These are phyloP conservation scores for Zosterops borbonicus DNA, from an alignment of 2,113 vertebrate genomes.

Conservation along the genomic window DNA sequence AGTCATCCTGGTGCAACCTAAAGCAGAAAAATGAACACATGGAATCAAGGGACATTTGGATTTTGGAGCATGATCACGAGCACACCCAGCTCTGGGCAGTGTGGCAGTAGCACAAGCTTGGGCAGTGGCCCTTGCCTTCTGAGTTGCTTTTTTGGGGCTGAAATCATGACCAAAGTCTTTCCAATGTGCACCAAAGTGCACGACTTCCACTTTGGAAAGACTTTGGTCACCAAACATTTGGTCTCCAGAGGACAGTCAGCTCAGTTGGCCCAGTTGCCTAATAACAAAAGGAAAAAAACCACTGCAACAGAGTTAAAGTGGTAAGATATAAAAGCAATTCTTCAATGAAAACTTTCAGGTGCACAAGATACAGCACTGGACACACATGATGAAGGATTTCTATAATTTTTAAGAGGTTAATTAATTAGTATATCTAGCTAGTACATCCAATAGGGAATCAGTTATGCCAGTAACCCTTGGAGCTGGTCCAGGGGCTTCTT, in stretches of 20 bases:
- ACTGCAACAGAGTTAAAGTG: neutral
- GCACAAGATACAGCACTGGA: neutral
- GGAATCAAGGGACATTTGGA: neutral
- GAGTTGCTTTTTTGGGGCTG: neutral
- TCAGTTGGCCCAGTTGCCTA: neutral
- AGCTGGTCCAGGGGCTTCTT: too few species aligned
- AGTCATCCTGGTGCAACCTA: neutral
- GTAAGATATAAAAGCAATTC: neutral
- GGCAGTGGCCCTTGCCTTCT: neutral
- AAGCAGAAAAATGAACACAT: rapidly evolving
- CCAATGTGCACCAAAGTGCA: too few species aligned
- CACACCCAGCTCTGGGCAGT: neutral
- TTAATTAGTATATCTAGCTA: too few species aligned
- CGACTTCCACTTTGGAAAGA: neutral
- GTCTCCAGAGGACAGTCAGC: neutral
- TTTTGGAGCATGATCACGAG: neutral
- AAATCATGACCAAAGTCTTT: neutral
- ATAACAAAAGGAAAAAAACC: neutral
- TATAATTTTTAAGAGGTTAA: neutral
- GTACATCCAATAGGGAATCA: too few species aligned
- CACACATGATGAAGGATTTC: neutral
- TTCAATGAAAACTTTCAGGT: neutral
- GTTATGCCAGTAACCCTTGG: too few species aligned
- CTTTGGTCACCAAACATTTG: neutral
- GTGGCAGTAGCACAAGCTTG: neutral